phyloP scores from a whole-genome alignment of 2,888 invertebrate species.

The Luffia ferchaultella region DNA sequence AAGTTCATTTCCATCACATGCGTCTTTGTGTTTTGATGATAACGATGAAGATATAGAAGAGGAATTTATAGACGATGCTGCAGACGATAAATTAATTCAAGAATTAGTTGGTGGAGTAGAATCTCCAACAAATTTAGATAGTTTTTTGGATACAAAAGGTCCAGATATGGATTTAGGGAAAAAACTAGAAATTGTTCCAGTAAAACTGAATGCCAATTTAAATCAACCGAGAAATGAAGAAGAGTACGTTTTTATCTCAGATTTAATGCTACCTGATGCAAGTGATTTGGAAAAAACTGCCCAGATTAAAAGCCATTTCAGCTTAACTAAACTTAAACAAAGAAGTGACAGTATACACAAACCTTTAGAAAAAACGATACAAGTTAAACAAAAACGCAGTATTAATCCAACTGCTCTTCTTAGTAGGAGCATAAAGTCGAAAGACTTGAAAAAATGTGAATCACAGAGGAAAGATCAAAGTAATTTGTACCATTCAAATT shows the following conservation, averaged over 20 bases:
- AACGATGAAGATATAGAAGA: conserved; percentile 32
- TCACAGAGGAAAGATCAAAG: conserved; percentile 29
- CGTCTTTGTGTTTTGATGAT: conserved; percentile 47
- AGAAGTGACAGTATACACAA: conserved; percentile 51
- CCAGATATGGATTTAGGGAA: conserved; percentile 46
- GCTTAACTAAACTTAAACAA: conserved; percentile 46
- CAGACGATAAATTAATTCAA: conserved; percentile 50
- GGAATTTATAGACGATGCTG: conserved; percentile 35
- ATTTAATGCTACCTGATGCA: conserved; percentile 42
- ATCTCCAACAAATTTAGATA: conserved; percentile 40
- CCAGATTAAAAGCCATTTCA: conserved; percentile 51
- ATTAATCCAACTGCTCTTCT: conserved; percentile 36
- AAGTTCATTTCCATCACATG: conserved; percentile 41
- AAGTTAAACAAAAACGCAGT: conserved; percentile 40
- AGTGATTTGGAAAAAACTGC: conserved; percentile 43
- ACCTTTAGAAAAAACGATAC: conserved; percentile 49
- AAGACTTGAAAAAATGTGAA: conserved; percentile 20
- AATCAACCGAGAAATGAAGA: conserved; percentile 33
- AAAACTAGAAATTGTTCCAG: conserved; percentile 52
- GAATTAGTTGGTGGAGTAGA: conserved; percentile 54
- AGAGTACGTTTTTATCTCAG: conserved; percentile 45
- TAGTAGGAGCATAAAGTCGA: conserved; percentile 28
- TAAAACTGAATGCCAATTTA: conserved; percentile 40
- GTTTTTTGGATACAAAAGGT: conserved; percentile 48
- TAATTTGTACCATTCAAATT: conserved; percentile 60